Evolutionary conservation across 1,140 invertebrate genomes (phyloP).

Genomic region (Drosophila dunni): DNA sequence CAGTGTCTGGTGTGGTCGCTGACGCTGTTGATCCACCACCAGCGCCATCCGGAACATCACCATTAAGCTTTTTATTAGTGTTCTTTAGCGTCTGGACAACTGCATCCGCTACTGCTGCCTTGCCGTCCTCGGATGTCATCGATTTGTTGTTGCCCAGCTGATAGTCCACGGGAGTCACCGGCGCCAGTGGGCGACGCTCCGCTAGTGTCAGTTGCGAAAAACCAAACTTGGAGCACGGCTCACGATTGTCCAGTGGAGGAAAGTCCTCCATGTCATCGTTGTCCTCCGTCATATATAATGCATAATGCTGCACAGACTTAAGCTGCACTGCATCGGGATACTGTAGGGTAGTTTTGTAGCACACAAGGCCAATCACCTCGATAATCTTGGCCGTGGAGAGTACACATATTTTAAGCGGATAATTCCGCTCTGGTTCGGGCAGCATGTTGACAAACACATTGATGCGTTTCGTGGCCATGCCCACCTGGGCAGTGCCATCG

Average conservation of each 20-base stretch:
- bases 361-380: slow-evolving; percentile 97
- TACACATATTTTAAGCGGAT: slow-evolving; percentile 93
- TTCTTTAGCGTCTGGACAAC: slow-evolving; percentile 61
- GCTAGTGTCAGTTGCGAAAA: slow-evolving; percentile 95
- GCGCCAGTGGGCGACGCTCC: slow-evolving; percentile 85
- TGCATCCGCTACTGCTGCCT: slow-evolving; percentile 59
- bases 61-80: slow-evolving; percentile 51
- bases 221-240: slow-evolving; percentile 96
- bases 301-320: slow-evolving; percentile 89
- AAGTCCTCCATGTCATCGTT: slow-evolving; percentile 98
- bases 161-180: slow-evolving; percentile 85
- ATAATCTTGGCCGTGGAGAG: slow-evolving; percentile 93
- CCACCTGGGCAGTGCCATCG: slow-evolving; percentile 94
- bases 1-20: slow-evolving; percentile 32
- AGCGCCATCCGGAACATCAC: slow-evolving; percentile 49
- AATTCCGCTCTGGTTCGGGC: slow-evolving; percentile 90
- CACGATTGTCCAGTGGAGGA: slow-evolving; percentile 93
- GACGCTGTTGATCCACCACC: slow-evolving; percentile 19
- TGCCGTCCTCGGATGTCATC: slow-evolving; percentile 80
- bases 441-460: slow-evolving; percentile 95
- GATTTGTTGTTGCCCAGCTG: slow-evolving; percentile 72
- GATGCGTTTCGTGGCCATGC: slow-evolving; percentile 91
- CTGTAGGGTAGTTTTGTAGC: slow-evolving; percentile 91
- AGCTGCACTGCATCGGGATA: slow-evolving; percentile 86
- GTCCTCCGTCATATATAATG: slow-evolving; percentile 97